Base-by-base conservation (phyloP, 2,888 invertebrate species). In the Ptilodon capucinus region DNA sequence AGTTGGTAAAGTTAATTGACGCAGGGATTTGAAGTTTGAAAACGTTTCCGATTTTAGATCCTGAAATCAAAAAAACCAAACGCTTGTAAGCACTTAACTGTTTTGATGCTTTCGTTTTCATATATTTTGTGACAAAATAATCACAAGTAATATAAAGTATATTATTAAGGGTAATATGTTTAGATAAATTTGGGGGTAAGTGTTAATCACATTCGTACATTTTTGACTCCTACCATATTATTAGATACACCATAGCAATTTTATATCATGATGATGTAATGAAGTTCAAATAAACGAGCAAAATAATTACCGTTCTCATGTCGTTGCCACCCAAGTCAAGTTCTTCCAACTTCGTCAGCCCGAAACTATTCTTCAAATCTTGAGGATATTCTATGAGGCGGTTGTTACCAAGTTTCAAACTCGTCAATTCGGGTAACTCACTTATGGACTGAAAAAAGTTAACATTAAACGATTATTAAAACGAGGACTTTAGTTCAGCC, bases 271-370 rank as follows among this genome's bases (percentile, higher is more conserved):
- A 21, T 25, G 23, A 0, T 8, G 8, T 11, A 45, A 40, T n/a
- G n/a, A n/a, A n/a, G n/a, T n/a, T n/a, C n/a, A n/a, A n/a, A n/a
- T n/a, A n/a, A n/a, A n/a, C n/a, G 34, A 39, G 35, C 9, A 55
- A 51, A 18, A 13, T 47, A 56, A 60, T 74, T 82, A 89, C 89
- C 72, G 82, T 79, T 77, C 86, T 79, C 73, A 90, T 85, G 42
- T 89, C 88, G 56, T 92, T 92, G 52, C 86, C 86, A 50, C 88
- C 84, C 44, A 92, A 75, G 60, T 91, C 84, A 18, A 92, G 63
- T 58, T 85, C 84, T 66, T 82, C 72, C 46, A 92, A 67, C 57
- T 88, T 83, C 9, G 73, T 83, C 46, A 81, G 58, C 17, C 71
- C 74, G 45, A 85, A 84, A 71, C 81, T 78, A 51, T 84, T 91